Conservation (phyloP, 64 coral and sea anemone species). For the Montipora efflorescens region DNA sequence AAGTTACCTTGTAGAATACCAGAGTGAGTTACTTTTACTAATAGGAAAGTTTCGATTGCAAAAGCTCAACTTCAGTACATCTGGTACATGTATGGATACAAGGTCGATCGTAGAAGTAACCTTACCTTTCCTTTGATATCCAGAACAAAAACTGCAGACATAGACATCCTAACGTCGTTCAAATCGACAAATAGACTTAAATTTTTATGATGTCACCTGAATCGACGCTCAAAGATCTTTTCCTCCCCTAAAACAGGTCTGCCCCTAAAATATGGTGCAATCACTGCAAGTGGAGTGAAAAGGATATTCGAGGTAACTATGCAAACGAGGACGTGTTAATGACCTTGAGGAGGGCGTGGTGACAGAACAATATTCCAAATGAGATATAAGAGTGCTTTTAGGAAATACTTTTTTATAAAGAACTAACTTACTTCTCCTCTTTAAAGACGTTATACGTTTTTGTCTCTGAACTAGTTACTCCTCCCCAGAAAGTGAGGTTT, state of each 20-base stretch:
- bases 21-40: background rate
- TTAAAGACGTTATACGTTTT: background rate
- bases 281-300: background rate
- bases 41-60: background rate
- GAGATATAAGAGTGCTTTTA: background rate
- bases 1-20: background rate
- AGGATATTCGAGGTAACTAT: background rate
- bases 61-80: background rate
- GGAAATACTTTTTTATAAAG: too few species aligned
- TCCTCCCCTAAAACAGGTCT: background rate
- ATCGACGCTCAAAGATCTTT: background rate
- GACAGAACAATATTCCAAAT: background rate
- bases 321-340: background rate
- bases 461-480: background rate
- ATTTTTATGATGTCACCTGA: background rate
- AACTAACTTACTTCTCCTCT: too few species aligned
- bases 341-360: background rate
- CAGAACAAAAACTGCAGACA: conserved; percentile 18
- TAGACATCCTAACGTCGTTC: conserved; percentile 75
- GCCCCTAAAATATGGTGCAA: background rate
- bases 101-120: background rate
- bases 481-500: background rate
- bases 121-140: conserved; percentile 87
- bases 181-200: background rate
- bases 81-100: background rate